Conservation (phyloP, 2,113 vertebrate species). For the Myrmecophaga tridactyla region DNA sequence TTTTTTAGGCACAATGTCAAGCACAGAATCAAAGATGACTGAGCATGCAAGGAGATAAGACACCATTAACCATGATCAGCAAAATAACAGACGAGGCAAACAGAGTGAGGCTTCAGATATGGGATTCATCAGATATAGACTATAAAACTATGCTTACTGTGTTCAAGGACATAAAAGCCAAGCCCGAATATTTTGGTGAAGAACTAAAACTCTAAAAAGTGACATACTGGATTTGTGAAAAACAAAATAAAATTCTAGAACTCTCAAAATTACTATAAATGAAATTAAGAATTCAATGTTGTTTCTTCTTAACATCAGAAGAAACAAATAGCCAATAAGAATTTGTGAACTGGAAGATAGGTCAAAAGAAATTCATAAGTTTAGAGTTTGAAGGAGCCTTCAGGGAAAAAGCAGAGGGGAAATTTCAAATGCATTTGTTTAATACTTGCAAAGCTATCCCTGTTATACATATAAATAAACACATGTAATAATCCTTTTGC, state of each 20-base stretch:
- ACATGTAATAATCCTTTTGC: neutral
- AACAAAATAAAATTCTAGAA: neutral
- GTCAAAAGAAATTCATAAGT: neutral
- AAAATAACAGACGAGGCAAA: neutral
- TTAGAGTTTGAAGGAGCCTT: neutral
- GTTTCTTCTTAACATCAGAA: neutral
- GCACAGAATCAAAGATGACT: neutral
- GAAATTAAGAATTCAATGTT: neutral
- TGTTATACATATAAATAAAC: neutral
- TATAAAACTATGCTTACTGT: neutral
- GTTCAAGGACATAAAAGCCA: neutral
- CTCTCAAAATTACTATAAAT: neutral
- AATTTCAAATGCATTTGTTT: neutral
- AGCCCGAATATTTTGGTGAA: neutral
- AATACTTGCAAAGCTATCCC: neutral
- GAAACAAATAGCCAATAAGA: neutral
- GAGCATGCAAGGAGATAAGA: neutral
- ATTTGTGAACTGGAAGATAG: neutral
- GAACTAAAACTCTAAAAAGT: neutral
- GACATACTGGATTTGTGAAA: neutral
- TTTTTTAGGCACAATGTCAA: neutral
- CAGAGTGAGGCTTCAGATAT: neutral
- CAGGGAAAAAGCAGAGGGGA: neutral
- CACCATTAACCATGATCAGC: neutral
- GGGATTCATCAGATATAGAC: neutral